Evolutionary conservation across 2,113 vertebrate species (phyloP), one percentile per base, ranked within the genome.

Genomic region (Ailuropoda melanoleuca): DNA sequence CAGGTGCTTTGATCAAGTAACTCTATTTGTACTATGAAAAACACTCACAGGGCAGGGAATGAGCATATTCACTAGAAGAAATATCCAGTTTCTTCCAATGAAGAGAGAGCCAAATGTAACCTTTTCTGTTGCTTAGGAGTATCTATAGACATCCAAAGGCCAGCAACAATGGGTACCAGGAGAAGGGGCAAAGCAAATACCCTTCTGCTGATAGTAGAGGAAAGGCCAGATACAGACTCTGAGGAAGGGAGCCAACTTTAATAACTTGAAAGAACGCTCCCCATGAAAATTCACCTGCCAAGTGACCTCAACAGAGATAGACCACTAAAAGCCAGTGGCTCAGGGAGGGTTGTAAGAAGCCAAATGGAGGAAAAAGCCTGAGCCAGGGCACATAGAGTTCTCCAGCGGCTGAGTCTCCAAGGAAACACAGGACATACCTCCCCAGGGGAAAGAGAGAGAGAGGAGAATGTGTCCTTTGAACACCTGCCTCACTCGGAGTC

Each of bases 1-100:
- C n/a, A 84, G 91, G 53, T 29, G 77, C 24, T 96, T 72, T 18
- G 58, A 92, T 62, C 43, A 80, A 95, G 21, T 75, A 64, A 77
- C 37, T 48, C 0, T 34, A 12, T 50, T 62, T 21, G 74, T 18
- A 23, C 11, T 92, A 8, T n/a, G 74, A 70, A 29, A 75, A 75
- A 77, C 60, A 85, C 2, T 87, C 10, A 43, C 17, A 70, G 43
- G 37, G 7, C 17, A 81, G 43, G 5, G 23, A 37, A 92, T 72
- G 37, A 64, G 1, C n/a, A 7, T 17, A 96, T 87, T 81, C 68
- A 46, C 24, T 24, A 0, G 15, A 60, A 90, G 77, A 88, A 19
- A 8, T 58, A 60, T 2, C 12, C 56, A 88, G 10, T 80, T 6
- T 77, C 55, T 75, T 26, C 14, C 18, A 74, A 12, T 48, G 43